Conservation (phyloP, 2,888 invertebrate species). For the Malacosoma neustria region DNA sequence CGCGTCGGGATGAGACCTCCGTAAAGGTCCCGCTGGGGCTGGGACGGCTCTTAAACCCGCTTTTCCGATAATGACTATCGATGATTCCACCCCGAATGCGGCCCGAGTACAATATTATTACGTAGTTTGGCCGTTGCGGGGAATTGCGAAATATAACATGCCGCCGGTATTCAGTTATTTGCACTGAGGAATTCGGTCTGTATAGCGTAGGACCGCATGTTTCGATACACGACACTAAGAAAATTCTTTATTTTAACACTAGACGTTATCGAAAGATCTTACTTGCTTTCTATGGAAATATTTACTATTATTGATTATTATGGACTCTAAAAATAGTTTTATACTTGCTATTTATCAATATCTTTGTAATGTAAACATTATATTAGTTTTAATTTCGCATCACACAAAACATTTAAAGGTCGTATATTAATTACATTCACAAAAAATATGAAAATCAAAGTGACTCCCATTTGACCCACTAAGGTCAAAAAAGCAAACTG, state of each 20-base stretch:
- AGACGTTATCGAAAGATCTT: neutral
- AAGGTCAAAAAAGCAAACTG: too few relatives aligned
- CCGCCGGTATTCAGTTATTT: slow-evolving; percentile 51
- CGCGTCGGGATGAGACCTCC: slow-evolving; percentile 67
- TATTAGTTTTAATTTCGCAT: too few relatives aligned
- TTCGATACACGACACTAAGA: neutral
- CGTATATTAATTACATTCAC: too few relatives aligned
- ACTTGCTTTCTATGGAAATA: too few relatives aligned
- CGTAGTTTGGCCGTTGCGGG: slow-evolving; percentile 57
- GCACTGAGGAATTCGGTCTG: slow-evolving; percentile 31
- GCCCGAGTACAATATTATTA: slow-evolving; percentile 67
- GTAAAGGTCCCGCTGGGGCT: slow-evolving; percentile 65
- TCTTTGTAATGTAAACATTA: too few relatives aligned
- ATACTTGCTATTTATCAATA: too few relatives aligned
- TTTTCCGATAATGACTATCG: slow-evolving; percentile 73
- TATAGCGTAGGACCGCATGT: slow-evolving; percentile 16
- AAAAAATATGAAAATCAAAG: too few relatives aligned
- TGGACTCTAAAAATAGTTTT: too few relatives aligned
- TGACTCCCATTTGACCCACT: too few relatives aligned
- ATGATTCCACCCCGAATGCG: slow-evolving; percentile 65
- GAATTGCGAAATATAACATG: slow-evolving; percentile 62
- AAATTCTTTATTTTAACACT: neutral
- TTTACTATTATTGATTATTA: too few relatives aligned
- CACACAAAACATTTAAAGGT: too few relatives aligned
- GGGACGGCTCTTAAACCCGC: slow-evolving; percentile 68